Conservation (phyloP, 2,888 invertebrate genomes). For the Rhabditophanes sp. region DNA sequence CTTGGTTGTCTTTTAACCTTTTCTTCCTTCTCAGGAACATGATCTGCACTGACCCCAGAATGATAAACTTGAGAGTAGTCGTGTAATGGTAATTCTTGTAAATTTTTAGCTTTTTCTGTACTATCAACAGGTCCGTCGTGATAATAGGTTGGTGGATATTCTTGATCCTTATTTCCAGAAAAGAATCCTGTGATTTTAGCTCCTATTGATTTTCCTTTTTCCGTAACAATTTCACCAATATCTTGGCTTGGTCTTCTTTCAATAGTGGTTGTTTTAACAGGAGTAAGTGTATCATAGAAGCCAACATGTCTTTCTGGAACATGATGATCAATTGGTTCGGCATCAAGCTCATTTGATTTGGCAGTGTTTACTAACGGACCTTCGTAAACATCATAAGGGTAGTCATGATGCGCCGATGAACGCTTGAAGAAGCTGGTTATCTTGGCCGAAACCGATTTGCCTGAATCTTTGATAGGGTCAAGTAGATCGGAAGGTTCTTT, state of each 20-base stretch:
- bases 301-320: conserved; percentile 15
- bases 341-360: conserved; percentile 12
- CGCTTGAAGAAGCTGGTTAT: conserved; percentile 17
- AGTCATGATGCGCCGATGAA: conserved; percentile 12
- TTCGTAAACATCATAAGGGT: conserved; percentile 14
- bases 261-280: not conserved
- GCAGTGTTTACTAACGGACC: conserved; percentile 14
- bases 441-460: conserved; percentile 2
- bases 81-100: conserved; percentile 13
- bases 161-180: conserved; percentile 10
- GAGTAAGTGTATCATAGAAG: conserved; percentile 3
- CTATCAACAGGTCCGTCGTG: conserved; percentile 14
- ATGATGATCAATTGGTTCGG: conserved; percentile 12
- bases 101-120: conserved; percentile 9
- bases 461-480: conserved; percentile 3
- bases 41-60: conserved; percentile 7
- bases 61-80: conserved; percentile 12
- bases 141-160: conserved; percentile 14
- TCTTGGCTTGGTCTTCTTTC: conserved; percentile 6
- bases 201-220: conserved; percentile 1
- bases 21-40: too few relatives aligned
- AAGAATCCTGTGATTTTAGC: conserved; percentile 5
- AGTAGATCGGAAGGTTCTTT: too few relatives aligned
- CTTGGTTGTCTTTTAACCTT: too few relatives aligned
- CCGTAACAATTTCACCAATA: conserved; percentile 7